Evolutionary conservation across 2,113 vertebrate species (phyloP).

Genomic region (Dermatemys mawii): DNA sequence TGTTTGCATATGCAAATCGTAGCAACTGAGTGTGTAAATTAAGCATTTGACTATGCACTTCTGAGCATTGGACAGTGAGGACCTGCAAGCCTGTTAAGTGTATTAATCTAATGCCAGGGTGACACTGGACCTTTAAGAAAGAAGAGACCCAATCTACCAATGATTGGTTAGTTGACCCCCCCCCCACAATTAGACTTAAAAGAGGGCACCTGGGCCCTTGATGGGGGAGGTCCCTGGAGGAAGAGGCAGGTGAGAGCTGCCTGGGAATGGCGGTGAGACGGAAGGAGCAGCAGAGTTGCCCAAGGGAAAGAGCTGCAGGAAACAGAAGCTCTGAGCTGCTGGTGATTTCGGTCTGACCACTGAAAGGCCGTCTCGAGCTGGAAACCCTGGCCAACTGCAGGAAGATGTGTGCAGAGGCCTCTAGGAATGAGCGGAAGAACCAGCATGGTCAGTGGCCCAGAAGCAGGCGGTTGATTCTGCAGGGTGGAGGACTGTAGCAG

Average conservation of each 20-base stretch:
- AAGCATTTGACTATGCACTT: accelerated
- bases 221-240: not conserved
- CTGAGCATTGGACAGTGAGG: not conserved
- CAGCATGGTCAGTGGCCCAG: not conserved
- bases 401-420: not conserved
- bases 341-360: not conserved
- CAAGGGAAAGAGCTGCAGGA: not conserved
- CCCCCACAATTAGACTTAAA: not conserved
- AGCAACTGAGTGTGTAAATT: not conserved
- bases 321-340: not conserved
- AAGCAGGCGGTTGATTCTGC: not conserved
- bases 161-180: not conserved
- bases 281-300: not conserved
- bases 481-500: not conserved
- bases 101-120: not conserved
- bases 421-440: not conserved
- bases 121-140: not conserved
- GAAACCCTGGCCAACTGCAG: not conserved
- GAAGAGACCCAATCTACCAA: not conserved
- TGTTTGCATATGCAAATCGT: not conserved
- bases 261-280: not conserved
- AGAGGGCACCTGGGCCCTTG: not conserved
- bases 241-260: not conserved
- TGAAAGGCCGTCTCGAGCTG: not conserved
- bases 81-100: not conserved